Evolutionary conservation across 2,888 invertebrate species (phyloP).

Genomic region (Torymus texanus): DNA sequence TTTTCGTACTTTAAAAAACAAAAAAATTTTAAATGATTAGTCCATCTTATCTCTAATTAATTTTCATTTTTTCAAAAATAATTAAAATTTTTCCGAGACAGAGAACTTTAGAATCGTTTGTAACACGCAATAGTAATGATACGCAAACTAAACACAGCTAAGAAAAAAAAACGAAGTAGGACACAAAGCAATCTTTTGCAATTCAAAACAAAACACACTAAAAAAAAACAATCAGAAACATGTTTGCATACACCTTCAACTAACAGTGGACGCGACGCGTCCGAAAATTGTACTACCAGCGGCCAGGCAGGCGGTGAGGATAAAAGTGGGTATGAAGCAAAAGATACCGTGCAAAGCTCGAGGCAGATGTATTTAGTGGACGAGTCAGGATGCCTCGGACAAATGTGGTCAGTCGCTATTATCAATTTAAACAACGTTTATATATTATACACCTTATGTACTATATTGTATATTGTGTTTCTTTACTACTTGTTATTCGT

Average conservation of each 20-base stretch:
- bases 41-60: not conserved
- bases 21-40: too few species aligned
- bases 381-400: constrained; percentile 71
- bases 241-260: constrained; percentile 45
- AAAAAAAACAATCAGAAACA: constrained; percentile 21
- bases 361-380: constrained; percentile 71
- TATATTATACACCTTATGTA: constrained; percentile 11
- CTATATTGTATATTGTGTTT: constrained; percentile 17
- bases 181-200: not conserved
- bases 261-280: constrained; percentile 59
- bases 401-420: constrained; percentile 71
- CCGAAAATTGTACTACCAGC: constrained; percentile 64
- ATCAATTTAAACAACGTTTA: constrained; percentile 57
- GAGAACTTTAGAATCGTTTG: constrained; percentile 19
- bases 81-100: constrained; percentile 33
- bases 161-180: constrained; percentile 30
- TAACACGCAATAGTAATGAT: not conserved
- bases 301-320: constrained; percentile 68
- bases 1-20: not conserved
- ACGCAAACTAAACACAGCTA: constrained; percentile 18
- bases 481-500: not conserved
- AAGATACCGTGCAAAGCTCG: constrained; percentile 69
- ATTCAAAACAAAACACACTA: not conserved
- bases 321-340: constrained; percentile 69
- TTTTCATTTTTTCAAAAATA: too few species aligned